Conservation (phyloP, 2,797 vertebrate species). For the Leucoraja ocellata region DNA sequence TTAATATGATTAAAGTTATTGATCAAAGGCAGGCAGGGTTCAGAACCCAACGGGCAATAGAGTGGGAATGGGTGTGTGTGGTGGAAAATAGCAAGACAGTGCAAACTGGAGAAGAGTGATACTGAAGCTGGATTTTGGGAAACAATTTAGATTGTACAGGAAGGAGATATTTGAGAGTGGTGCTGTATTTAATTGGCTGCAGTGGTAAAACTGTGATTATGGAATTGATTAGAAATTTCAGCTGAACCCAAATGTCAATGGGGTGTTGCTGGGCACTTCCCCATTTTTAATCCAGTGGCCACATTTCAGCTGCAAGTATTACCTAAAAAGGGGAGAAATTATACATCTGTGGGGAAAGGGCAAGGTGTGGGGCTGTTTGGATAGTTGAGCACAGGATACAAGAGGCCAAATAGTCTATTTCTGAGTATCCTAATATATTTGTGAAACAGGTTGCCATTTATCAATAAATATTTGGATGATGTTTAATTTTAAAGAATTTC, state of each 20-base stretch:
- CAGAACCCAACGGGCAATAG: not conserved
- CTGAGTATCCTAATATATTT: not conserved
- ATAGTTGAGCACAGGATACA: not conserved
- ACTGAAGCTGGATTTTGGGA: not conserved
- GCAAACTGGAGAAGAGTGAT: too few relatives aligned
- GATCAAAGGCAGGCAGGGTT: not conserved
- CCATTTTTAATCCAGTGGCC: not conserved
- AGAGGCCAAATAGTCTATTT: not conserved
- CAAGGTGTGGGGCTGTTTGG: not conserved
- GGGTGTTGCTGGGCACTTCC: not conserved
- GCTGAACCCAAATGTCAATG: conserved; percentile 5
- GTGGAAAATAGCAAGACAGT: too few relatives aligned
- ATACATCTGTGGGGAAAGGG: not conserved
- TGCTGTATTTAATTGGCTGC: not conserved
- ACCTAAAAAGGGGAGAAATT: not conserved
- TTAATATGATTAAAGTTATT: conserved; percentile 10
- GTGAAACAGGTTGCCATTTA: not conserved
- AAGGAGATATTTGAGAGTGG: not conserved
- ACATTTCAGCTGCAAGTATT: not conserved
- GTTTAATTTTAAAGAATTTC: too few relatives aligned
- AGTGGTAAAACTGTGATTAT: not conserved
- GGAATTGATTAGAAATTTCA: not conserved
- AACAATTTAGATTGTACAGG: not conserved
- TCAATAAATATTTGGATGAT: not conserved
- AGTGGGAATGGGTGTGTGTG: not conserved